Conservation (phyloP, 1,140 invertebrate species). For the Proales similis region DNA sequence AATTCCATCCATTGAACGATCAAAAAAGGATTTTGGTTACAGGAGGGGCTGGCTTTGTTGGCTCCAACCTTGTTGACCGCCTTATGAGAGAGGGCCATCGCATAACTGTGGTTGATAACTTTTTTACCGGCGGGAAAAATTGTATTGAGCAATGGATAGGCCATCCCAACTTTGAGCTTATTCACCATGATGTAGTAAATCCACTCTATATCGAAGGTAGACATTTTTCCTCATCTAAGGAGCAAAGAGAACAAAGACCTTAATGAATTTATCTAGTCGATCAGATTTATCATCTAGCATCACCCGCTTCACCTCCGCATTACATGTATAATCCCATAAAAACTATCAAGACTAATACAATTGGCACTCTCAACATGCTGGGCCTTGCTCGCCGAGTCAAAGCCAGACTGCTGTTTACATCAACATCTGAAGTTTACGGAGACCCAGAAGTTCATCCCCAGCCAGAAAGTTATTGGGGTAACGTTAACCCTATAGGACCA, state of each 20-base stretch:
- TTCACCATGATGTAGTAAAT: constrained; percentile 98
- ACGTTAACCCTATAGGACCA: constrained; percentile 93
- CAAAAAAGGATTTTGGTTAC: constrained; percentile 85
- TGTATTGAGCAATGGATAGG: constrained; percentile 99
- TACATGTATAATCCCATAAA: constrained; percentile 99
- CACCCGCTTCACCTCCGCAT: constrained; percentile 94
- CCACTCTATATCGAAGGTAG: constrained; percentile 92
- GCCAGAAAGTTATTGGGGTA: constrained; percentile 78
- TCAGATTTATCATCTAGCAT: constrained; percentile 97
- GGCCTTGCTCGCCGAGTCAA: constrained; percentile 84
- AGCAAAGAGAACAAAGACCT: background rate
- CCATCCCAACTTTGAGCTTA: constrained; percentile 95
- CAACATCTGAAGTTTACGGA: constrained; percentile 96
- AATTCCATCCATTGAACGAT: constrained; percentile 49
- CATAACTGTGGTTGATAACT: constrained; percentile 95
- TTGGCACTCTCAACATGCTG: constrained; percentile 98
- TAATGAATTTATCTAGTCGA: constrained; percentile 75
- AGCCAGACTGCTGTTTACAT: constrained; percentile 87
- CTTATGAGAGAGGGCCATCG: constrained; percentile 94
- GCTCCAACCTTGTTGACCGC: constrained; percentile 89
- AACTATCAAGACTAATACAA: constrained; percentile 97
- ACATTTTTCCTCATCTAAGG: background rate
- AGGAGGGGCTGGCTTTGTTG: constrained; percentile 97
- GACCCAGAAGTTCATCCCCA: constrained; percentile 95
- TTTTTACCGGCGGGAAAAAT: constrained; percentile 89